Conservation (phyloP, 2,113 vertebrate genomes). For the Poecilia latipinna region DNA sequence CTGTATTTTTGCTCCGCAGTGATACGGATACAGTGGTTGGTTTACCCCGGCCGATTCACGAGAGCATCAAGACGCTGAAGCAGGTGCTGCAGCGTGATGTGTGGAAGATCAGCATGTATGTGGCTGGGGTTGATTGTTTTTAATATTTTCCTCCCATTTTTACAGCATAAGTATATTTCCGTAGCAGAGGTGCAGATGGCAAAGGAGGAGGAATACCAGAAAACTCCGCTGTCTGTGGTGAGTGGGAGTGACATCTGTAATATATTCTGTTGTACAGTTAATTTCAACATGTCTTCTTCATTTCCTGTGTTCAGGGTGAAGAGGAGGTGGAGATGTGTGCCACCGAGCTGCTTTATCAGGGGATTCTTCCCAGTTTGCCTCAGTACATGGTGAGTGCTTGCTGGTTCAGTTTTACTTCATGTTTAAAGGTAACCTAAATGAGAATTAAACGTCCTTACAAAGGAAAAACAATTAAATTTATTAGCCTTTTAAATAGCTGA, state of each 20-base stretch:
- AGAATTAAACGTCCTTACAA: not conserved
- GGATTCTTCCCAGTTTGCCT: conserved; percentile 94
- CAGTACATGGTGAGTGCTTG: conserved; percentile 90
- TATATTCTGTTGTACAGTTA: not conserved
- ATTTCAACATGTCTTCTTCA: not conserved
- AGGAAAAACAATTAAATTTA: not conserved
- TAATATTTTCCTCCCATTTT: conserved; percentile 9
- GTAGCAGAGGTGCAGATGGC: conserved; percentile 93
- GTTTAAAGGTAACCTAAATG: not conserved
- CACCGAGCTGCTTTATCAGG: conserved; percentile 94
- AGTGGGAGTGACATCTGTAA: conserved; percentile 52
- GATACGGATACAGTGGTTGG: conserved; percentile 97
- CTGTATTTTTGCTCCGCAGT: conserved; percentile 72
- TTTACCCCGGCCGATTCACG: conserved; percentile 94
- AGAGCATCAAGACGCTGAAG: conserved; percentile 96
- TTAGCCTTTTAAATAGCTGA: not conserved
- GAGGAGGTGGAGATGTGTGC: conserved; percentile 93
- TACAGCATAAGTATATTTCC: conserved; percentile 95
- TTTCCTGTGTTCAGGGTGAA: conserved; percentile 85
- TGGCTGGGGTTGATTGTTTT: not conserved
- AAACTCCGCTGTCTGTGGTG: conserved; percentile 94
- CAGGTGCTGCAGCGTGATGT: conserved; percentile 77
- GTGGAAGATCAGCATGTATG: not conserved
- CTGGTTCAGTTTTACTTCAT: not conserved
- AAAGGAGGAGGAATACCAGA: conserved; percentile 94